Evolutionary conservation across 2,113 vertebrate species (phyloP), one percentile per base, ranked within the genome.

Genomic region (Tympanuchus pallidicinctus): DNA sequence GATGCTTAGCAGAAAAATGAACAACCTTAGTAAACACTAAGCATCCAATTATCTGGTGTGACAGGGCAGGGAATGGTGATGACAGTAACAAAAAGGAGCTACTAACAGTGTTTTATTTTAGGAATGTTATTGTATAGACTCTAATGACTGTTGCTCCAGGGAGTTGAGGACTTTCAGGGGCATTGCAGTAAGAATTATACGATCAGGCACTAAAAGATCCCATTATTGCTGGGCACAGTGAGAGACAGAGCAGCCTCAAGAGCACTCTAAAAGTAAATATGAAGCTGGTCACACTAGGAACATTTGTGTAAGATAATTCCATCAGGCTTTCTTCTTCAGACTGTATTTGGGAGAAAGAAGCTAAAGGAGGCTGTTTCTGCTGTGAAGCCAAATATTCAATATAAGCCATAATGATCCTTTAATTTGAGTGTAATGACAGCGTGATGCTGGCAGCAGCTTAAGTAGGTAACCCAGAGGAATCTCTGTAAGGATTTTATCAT

Each of bases 361-460:
- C 42, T 28, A 56, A 71, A 60, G 18, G 47, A 74, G 12, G 11
- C 34, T 69, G 20, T 86, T 86, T 75, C 43, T 88, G 86, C 94
- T 95, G 88, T 86, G 93, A 95, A 94, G 36, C 82, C 77, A 91
- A 82, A 93, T 93, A 95, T 66, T 88, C 63, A 63, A 73, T 94
- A 86, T 66, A 76, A 56, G 54, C 13, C 15, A 11, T 95, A 95
- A 95, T 38, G 82, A 81, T 90, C 40, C 86, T 94, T 84, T 95
- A 95, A 91, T 97, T 91, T 88, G 59, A 63, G 38, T 4, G 1
- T 90, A 92, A 86, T 88, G 59, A 78, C 80, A 66, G 24, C 88
- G 69, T 81, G 72, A 84, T 93, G 76, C 82, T 88, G 76, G 84
- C 54, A 78, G 66, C 61, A 86, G 61, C 65, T 88, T 88, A 90